Evolutionary conservation across 2,797 vertebrate species (phyloP), one percentile per base, ranked within the genome.

Genomic region (Darevskia nairensis): DNA sequence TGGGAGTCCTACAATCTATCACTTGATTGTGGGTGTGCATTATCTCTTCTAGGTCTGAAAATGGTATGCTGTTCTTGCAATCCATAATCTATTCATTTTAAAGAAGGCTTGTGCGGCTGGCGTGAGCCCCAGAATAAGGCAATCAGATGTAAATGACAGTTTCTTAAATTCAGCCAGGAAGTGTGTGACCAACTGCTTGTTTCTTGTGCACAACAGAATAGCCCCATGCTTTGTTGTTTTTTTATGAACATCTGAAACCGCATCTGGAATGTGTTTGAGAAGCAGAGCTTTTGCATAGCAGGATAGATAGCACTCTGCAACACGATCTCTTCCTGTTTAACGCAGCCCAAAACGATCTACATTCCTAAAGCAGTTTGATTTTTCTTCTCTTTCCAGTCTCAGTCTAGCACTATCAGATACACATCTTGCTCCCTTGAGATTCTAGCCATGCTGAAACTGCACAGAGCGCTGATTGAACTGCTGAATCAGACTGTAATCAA

Each of bases 401-500:
- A 91, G 39, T 78, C 27, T 89, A 92, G 86, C 90, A 90, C 88
- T 95, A 96, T 96, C 95, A 91, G 93, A 96, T 95, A 96, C 86
- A 94, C 95, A 85, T 81, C 29, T 32, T 11, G 64, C 83, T 95
- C 96, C 95, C 94, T 46, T 71, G 93, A 90, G 96, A 96, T 86
- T 92, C 89, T 66, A 86, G 93, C 94, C 94, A 93, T 96, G 96
- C 96, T 97, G 96, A 97, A 95, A 94, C 92, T 96, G 96, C 95
- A 95, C 87, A 88, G 95, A 94, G 92, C 80, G 92, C 92, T 93
- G 95, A 95, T 95, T 96, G 95, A 93, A 93, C 89, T 95, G 95
- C 95, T 96, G 96, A 96, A 96, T 96, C 94, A 92, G 94, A 86
- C 90, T 93, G 96, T 95, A 97, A 97, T 97, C 96, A 97, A 97